Conservation (phyloP, 2,888 invertebrate species). For the Falcaria lacertinaria region DNA sequence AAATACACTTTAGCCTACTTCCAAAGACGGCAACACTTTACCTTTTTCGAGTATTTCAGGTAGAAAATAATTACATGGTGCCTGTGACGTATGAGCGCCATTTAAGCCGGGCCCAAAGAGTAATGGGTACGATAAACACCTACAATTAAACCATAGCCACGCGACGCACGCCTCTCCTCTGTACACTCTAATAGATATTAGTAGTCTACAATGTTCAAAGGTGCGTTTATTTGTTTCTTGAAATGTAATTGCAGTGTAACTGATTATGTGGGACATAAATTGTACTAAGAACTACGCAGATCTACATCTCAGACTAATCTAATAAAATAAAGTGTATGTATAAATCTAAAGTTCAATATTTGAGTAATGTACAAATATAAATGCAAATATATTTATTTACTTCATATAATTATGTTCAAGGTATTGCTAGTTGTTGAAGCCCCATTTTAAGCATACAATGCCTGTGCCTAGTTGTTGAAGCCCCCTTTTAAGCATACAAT, state of each 20-base stretch:
- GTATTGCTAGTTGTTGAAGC: too few species aligned
- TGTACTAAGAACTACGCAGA: too few species aligned
- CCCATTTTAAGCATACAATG: too few species aligned
- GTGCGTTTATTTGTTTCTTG: slow-evolving; percentile 22
- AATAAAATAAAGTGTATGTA: too few species aligned
- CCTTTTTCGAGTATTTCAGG: slow-evolving; percentile 70
- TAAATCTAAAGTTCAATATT: too few species aligned
- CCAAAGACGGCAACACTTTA: slow-evolving; percentile 38
- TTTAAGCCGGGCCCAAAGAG: slow-evolving; percentile 71
- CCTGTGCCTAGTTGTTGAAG: too few species aligned
- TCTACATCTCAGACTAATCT: too few species aligned
- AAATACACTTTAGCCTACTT: slow-evolving; percentile 36
- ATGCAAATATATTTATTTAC: too few species aligned
- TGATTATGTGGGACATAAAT: too few species aligned
- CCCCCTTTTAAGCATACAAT: too few species aligned
- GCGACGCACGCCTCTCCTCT: slow-evolving; percentile 76
- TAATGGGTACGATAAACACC: slow-evolving; percentile 73
- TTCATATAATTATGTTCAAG: too few species aligned
- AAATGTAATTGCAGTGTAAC: slow-evolving; percentile 1
- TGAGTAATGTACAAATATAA: too few species aligned
- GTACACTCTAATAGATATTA: slow-evolving; percentile 67
- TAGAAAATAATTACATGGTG: slow-evolving; percentile 75
- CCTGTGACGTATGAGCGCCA: slow-evolving; percentile 73
- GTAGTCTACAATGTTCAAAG: slow-evolving; percentile 40
- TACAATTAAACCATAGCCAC: slow-evolving; percentile 76